phyloP scores from a whole-genome alignment of 2,113 vertebrate genomes.

The Butorides virescens region DNA sequence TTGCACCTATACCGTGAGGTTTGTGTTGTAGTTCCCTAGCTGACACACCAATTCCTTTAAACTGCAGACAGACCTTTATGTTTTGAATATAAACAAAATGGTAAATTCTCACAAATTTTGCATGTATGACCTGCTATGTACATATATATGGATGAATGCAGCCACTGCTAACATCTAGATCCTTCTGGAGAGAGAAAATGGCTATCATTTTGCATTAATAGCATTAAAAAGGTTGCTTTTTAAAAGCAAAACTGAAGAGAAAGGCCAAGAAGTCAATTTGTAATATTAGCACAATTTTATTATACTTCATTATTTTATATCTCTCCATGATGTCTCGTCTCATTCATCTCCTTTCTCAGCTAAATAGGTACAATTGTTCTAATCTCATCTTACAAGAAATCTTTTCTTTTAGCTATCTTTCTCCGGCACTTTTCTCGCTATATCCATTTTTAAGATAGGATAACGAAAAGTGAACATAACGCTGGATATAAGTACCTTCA shows the following conservation, averaged over 20 bases:
- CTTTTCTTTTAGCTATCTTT: not conserved
- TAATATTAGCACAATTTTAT: not conserved
- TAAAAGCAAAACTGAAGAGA: not conserved
- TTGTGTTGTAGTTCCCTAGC: not conserved
- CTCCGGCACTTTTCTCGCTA: not conserved
- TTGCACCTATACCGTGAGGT: not conserved
- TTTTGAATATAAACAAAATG: not conserved
- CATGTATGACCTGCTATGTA: not conserved
- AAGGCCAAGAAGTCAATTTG: not conserved
- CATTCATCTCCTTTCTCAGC: not conserved
- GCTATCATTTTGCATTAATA: not conserved
- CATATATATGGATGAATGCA: not conserved
- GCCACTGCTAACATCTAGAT: not conserved
- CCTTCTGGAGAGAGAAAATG: not conserved
- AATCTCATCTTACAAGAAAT: not conserved
- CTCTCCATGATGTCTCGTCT: not conserved
- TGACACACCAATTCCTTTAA: not conserved
- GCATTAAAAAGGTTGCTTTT: not conserved
- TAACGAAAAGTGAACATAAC: not conserved
- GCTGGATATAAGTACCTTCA: not conserved
- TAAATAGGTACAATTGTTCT: not conserved
- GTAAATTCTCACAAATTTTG: not conserved
- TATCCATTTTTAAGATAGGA: not conserved
- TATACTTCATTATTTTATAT: not conserved
- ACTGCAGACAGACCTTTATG: not conserved